A percentile compares a stretch with the other conserved stretches of the same genome.
Conservation (phyloP, 1,140 invertebrate genomes). For the Mamestra configurata region DNA sequence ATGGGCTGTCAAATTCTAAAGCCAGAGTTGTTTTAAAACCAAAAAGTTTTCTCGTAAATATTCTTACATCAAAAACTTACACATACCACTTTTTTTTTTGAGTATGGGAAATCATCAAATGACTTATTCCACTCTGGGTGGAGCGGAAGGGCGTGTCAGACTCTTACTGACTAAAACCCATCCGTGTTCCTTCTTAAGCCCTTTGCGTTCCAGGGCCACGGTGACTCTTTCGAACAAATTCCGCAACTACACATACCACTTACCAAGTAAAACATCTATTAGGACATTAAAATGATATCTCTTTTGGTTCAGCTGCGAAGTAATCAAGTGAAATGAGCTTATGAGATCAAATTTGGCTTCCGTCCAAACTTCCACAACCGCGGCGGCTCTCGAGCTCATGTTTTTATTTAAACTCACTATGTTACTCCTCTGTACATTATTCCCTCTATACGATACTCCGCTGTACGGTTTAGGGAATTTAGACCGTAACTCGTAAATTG, state of each 20-base stretch:
- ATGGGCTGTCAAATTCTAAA: neutral
- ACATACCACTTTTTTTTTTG: slow-evolving; percentile 29
- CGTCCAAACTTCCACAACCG: slow-evolving; percentile 38
- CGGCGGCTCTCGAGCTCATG: slow-evolving; percentile 8
- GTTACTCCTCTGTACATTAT: neutral
- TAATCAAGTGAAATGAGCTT: slow-evolving; percentile 57
- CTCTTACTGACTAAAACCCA: no score
- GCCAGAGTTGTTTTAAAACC: no score
- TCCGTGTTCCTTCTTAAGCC: no score
- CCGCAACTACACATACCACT: slow-evolving; percentile 15
- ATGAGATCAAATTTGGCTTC: slow-evolving; percentile 50
- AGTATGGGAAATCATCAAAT: no score
- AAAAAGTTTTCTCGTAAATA: neutral
- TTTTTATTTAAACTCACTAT: slow-evolving; percentile 43
- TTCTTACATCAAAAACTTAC: slow-evolving; percentile 15
- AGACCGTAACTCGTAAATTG: slow-evolving; percentile 25
- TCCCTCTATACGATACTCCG: neutral
- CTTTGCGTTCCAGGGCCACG: no score
- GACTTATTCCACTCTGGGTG: no score
- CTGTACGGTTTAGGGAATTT: slow-evolving; percentile 36
- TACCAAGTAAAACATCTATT: slow-evolving; percentile 47
- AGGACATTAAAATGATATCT: slow-evolving; percentile 55
- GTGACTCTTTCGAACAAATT: no score
- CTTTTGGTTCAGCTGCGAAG: slow-evolving; percentile 51
- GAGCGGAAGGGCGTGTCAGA: no score